A percentile compares a stretch with the other conserved stretches of the same genome.
Conservation (phyloP, 2,113 vertebrate species). For the Andinoacara biseriatus region DNA sequence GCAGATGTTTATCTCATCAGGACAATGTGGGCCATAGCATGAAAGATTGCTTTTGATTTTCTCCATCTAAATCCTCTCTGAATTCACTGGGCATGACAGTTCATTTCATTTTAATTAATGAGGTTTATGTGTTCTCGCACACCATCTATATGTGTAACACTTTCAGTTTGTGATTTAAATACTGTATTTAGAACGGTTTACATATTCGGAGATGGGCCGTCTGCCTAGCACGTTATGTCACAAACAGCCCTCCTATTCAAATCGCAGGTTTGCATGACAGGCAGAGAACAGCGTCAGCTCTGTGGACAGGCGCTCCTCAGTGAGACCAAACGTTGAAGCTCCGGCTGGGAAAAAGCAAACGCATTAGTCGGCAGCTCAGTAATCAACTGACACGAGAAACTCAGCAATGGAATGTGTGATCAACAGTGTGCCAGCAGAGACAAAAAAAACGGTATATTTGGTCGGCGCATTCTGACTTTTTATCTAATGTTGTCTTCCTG, state of each 20-base stretch:
- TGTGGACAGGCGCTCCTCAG: not conserved
- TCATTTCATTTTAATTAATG: not conserved
- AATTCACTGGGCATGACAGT: not conserved
- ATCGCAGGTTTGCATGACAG: slow-evolving; percentile 62
- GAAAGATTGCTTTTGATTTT: not conserved
- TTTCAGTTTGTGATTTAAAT: not conserved
- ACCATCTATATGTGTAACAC: not conserved
- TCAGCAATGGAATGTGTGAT: not conserved
- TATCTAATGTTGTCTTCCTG: not conserved
- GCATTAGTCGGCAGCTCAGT: not conserved
- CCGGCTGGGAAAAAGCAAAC: not conserved
- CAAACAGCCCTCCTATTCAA: slow-evolving; percentile 41
- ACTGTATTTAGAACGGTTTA: not conserved
- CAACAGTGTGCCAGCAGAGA: not conserved
- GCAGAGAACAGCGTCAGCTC: slow-evolving; percentile 17
- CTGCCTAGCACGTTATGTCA: not conserved
- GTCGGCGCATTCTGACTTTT: not conserved
- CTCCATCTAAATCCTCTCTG: not conserved
- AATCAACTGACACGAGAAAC: not conserved
- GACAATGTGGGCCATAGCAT: not conserved
- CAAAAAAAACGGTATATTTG: not conserved
- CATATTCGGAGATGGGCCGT: not conserved
- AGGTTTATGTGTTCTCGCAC: not conserved
- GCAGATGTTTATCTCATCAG: slow-evolving; percentile 23
- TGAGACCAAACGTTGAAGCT: not conserved